A percentile compares a stretch with the other conserved stretches of the same genome.
Conservation (phyloP, 1,140 invertebrate genomes). For the Philaenus spumarius region DNA sequence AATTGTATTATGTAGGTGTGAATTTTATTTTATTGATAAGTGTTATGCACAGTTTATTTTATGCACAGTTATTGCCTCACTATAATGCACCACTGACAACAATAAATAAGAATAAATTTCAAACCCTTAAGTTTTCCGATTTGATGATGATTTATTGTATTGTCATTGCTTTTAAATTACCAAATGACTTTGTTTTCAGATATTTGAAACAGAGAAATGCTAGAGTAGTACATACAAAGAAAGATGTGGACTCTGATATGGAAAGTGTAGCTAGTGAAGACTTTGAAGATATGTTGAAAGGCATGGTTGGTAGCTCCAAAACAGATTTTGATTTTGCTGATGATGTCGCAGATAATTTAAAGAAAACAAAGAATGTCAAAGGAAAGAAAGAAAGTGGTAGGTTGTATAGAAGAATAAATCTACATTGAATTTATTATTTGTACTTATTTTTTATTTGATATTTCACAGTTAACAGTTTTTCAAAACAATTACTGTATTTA, state of each 20-base stretch:
- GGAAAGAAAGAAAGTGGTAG: background rate
- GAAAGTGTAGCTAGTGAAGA: slow-evolving; percentile 84
- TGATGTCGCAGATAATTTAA: slow-evolving; percentile 30
- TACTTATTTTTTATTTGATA: slow-evolving; percentile 32
- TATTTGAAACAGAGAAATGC: slow-evolving; percentile 33
- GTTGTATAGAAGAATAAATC: slow-evolving; percentile 36
- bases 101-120: too few species aligned
- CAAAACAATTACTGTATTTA: background rate
- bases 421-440: slow-evolving; percentile 33
- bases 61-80: too few species aligned
- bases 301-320: slow-evolving; percentile 45
- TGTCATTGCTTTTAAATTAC: background rate
- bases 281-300: slow-evolving; percentile 75
- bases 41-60: too few species aligned
- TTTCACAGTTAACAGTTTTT: slow-evolving; percentile 38
- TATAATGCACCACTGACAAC: too few species aligned
- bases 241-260: slow-evolving; percentile 50
- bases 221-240: slow-evolving; percentile 31
- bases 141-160: slow-evolving; percentile 30
- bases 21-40: too few species aligned
- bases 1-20: too few species aligned
- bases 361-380: slow-evolving; percentile 33
- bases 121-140: too few species aligned
- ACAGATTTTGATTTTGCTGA: slow-evolving; percentile 37
- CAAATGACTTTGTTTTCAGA: slow-evolving; percentile 22